A percentile compares a stretch with the other conserved stretches of the same genome.
Evolutionary conservation across 2,113 vertebrate species (phyloP).

Genomic region (Melanostigma gelatinosum): DNA sequence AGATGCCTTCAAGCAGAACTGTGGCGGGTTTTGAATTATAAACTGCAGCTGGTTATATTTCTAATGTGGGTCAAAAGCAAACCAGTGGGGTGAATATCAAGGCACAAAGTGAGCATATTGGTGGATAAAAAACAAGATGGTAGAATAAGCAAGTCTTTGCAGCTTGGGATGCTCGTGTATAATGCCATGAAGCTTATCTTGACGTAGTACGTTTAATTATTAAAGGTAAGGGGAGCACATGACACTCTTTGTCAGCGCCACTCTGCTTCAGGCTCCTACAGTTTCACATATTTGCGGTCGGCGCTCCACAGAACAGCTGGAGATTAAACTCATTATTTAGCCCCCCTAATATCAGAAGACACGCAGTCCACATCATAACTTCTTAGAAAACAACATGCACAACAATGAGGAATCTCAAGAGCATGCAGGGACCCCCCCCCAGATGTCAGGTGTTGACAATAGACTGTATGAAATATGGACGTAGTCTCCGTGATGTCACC

Average conservation of each 20-base stretch:
- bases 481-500: too few relatives aligned
- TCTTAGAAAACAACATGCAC: background rate
- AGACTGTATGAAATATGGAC: too few relatives aligned
- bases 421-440: background rate
- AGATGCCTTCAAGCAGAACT: background rate
- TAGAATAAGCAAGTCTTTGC: background rate
- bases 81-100: too few relatives aligned
- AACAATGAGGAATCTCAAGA: background rate
- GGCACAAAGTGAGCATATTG: background rate
- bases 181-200: background rate
- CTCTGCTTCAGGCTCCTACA: constrained; percentile 3
- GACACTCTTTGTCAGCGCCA: background rate
- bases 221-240: background rate
- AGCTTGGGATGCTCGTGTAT: too few relatives aligned
- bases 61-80: constrained; percentile 10
- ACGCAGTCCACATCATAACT: background rate
- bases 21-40: background rate
- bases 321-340: constrained; percentile 40
- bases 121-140: background rate
- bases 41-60: background rate
- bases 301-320: constrained; percentile 25
- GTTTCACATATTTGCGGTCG: background rate
- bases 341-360: background rate
- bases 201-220: background rate
- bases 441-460: background rate